Evolutionary conservation across 2,113 vertebrate species (phyloP).

Genomic region (Sylvietta virens): DNA sequence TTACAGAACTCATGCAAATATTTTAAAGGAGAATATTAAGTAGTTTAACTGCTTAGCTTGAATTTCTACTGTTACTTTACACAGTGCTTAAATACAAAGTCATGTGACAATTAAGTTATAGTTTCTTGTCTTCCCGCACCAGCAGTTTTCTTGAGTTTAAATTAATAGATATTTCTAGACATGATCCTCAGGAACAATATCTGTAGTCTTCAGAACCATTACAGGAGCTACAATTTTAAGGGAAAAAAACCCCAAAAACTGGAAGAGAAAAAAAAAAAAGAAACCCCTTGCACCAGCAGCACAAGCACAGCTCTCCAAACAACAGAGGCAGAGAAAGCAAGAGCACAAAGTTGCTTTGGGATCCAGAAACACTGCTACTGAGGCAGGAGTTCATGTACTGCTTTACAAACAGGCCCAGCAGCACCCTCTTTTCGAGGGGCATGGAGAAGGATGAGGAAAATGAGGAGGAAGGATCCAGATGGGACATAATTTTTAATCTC

Average conservation of each 20-base stretch:
- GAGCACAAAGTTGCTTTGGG: not conserved
- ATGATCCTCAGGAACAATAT: not conserved
- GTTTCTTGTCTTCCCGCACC: not conserved
- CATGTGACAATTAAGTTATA: not conserved
- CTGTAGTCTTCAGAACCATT: not conserved
- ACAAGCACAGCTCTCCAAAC: not conserved
- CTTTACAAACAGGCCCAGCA: not conserved
- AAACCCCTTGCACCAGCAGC: not conserved
- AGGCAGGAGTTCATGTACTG: not conserved
- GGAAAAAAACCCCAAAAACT: accelerated
- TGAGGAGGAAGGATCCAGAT: not conserved
- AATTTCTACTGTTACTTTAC: not conserved
- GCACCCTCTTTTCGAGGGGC: not conserved
- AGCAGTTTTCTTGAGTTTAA: not conserved
- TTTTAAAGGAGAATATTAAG: not conserved
- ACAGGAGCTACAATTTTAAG: not conserved
- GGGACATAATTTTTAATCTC: not conserved
- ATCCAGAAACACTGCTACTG: not conserved
- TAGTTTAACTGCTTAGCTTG: not conserved
- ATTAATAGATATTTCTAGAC: not conserved
- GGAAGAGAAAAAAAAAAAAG: not conserved
- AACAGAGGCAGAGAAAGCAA: not conserved
- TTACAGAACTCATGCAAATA: not conserved
- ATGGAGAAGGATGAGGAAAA: not conserved
- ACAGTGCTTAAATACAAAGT: not conserved